A percentile compares a stretch with the other conserved stretches of the same genome.
These are phyloP conservation scores for Limnephilus lunatus DNA, from an alignment of 2,888 invertebrate species.

Conservation along the genomic window DNA sequence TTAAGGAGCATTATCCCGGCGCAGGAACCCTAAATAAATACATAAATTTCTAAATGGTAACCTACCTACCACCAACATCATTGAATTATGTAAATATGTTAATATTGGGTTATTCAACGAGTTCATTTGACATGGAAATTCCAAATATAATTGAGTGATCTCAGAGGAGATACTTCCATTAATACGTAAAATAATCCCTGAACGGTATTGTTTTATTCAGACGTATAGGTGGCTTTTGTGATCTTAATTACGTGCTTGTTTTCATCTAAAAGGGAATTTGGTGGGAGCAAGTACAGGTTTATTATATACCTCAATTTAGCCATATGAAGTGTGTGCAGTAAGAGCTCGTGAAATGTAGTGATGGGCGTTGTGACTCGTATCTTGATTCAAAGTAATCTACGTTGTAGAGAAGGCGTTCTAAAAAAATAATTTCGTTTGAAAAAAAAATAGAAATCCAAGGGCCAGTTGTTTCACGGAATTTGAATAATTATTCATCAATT, in stretches of 20 bases:
- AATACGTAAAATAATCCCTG: slow-evolving; percentile 7
- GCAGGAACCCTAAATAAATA: slow-evolving; percentile 28
- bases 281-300: background rate
- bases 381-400: too few species aligned
- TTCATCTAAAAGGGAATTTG: background rate
- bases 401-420: too few species aligned
- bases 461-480: too few species aligned
- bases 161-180: background rate
- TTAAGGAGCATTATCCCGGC: slow-evolving; percentile 28
- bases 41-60: slow-evolving; percentile 40
- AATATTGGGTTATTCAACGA: slow-evolving; percentile 32
- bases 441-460: too few species aligned
- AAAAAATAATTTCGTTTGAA: too few species aligned
- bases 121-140: slow-evolving; percentile 45
- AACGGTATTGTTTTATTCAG: background rate
- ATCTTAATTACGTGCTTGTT: background rate
- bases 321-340: background rate
- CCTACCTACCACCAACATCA: background rate
- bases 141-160: slow-evolving; percentile 28
- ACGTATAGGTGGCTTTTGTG: background rate
- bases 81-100: slow-evolving; percentile 27
- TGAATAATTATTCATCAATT: too few species aligned
- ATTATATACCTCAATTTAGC: background rate
- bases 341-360: too few species aligned
- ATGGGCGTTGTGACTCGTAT: too few species aligned